Evolutionary conservation across 2,113 vertebrate genomes (phyloP).

Genomic region (Buteo buteo): DNA sequence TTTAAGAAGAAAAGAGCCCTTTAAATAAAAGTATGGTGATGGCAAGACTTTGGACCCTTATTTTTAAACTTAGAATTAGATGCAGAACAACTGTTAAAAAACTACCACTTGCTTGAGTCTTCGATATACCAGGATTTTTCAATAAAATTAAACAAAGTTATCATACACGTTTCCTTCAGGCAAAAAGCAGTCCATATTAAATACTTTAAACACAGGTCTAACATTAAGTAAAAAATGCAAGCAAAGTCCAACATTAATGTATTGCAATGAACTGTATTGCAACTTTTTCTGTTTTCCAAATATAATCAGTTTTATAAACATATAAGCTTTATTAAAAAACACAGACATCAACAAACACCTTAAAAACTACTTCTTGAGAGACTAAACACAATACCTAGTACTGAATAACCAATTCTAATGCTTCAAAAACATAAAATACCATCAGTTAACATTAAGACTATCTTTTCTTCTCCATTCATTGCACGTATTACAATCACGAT

Average conservation of each 20-base stretch:
- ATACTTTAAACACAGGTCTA: not conserved
- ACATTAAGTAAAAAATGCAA: not conserved
- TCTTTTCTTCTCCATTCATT: not conserved
- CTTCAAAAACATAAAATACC: not conserved
- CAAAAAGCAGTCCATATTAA: not conserved
- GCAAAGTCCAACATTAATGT: not conserved
- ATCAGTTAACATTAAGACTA: not conserved
- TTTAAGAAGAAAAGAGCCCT: not conserved
- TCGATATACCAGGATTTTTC: not conserved
- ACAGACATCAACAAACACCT: not conserved
- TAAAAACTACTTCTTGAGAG: not conserved
- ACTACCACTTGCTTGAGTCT: not conserved
- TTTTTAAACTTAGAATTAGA: not conserved
- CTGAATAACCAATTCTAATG: not conserved
- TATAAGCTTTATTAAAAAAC: not conserved
- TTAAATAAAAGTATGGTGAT: not conserved
- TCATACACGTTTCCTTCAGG: not conserved
- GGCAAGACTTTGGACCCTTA: not conserved
- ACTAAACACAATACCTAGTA: not conserved
- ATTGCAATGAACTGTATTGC: not conserved
- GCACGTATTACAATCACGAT: not conserved
- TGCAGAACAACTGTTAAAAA: not conserved
- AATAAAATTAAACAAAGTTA: not conserved
- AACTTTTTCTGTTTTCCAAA: not conserved
- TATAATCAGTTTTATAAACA: not conserved